Evolutionary conservation across 2,888 invertebrate genomes (phyloP).

Genomic region (Gastrophysa polygoni): DNA sequence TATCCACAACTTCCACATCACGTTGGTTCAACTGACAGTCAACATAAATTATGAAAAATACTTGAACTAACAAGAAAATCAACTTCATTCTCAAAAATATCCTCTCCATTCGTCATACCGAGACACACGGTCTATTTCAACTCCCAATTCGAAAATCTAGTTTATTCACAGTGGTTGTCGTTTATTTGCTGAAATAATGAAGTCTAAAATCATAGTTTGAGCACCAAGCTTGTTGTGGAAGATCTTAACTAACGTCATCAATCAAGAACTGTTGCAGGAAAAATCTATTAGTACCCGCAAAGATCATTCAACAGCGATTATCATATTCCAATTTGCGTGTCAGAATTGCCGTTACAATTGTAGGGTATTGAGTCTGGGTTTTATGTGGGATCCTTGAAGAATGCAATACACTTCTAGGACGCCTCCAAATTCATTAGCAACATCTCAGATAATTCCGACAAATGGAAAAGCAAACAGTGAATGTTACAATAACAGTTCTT

Average conservation of each 20-base stretch:
- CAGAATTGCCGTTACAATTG: not conserved
- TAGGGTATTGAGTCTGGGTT: no score
- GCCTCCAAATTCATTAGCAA: conserved; percentile 1
- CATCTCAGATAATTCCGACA: conserved; percentile 10
- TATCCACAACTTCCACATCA: conserved; percentile 33
- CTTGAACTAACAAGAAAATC: not conserved
- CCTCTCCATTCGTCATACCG: not conserved
- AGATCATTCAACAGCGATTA: not conserved
- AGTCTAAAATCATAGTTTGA: not conserved
- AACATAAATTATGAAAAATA: not conserved
- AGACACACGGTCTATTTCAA: no score
- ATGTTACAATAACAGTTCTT: not conserved
- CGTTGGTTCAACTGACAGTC: conserved; percentile 11
- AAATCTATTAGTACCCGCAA: not conserved
- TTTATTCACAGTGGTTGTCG: no score
- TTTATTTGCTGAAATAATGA: not conserved
- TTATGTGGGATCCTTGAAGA: no score
- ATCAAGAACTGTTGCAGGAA: not conserved
- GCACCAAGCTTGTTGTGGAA: no score
- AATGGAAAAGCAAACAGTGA: conserved; percentile 26
- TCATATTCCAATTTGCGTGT: not conserved
- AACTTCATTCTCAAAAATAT: not conserved
- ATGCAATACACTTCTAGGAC: no score
- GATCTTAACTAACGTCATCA: no score
- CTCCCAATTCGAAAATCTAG: no score